Conservation (phyloP, 2,797 vertebrate species). For the Gallinago solitaria region DNA sequence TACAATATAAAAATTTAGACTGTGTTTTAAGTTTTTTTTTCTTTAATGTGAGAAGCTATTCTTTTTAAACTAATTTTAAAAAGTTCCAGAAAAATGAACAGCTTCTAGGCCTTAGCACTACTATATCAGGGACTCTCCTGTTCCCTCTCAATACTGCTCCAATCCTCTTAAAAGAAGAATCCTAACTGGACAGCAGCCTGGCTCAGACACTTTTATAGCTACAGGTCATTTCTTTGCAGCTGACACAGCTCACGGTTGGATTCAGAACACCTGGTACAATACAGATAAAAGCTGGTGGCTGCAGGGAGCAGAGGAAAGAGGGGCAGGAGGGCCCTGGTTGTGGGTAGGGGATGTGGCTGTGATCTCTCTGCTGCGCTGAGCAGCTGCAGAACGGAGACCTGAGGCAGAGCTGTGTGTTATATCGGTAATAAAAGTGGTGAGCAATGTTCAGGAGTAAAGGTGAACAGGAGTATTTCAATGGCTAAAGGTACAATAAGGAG, state of each 20-base stretch:
- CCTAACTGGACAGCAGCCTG: neutral
- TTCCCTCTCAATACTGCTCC: conserved; percentile 37
- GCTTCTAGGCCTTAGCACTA: neutral
- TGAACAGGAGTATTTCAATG: rapidly evolving
- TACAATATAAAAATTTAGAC: rapidly evolving
- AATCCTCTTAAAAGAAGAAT: conserved; percentile 75
- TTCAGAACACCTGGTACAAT: neutral
- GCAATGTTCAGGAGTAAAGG: rapidly evolving
- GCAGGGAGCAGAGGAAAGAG: rapidly evolving
- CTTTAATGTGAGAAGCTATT: rapidly evolving
- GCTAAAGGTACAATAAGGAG: rapidly evolving
- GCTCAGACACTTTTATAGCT: conserved; percentile 68
- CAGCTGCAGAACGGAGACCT: rapidly evolving
- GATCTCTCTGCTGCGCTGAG: too few species aligned
- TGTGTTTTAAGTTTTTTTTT: neutral
- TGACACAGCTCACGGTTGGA: neutral
- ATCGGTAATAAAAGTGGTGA: rapidly evolving
- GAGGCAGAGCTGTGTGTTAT: rapidly evolving
- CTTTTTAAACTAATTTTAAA: neutral
- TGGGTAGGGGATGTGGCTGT: rapidly evolving
- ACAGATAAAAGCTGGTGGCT: neutral
- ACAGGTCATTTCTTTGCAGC: conserved; percentile 56
- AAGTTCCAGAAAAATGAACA: rapidly evolving
- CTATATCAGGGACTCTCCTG: neutral
- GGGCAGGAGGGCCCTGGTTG: too few species aligned